A percentile compares a stretch with the other conserved stretches of the same genome.
Evolutionary conservation across 2,888 invertebrate genomes (phyloP).

Genomic region (Tenthredo amoena): DNA sequence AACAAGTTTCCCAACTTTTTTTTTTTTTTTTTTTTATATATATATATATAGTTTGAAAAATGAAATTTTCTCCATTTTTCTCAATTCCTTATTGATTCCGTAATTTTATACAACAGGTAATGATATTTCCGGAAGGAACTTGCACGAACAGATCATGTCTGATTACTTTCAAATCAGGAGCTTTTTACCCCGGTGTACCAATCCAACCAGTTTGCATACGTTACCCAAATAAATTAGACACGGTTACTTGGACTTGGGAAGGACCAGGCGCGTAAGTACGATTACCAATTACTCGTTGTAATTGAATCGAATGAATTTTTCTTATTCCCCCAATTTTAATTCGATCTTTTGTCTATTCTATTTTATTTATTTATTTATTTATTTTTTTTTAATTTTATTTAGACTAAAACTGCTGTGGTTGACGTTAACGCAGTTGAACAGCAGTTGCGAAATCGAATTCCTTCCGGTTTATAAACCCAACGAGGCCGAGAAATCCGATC

Average conservation of each 20-base stretch:
- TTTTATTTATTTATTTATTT: not conserved
- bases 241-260: conserved; percentile 97
- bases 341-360: not conserved
- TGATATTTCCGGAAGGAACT: conserved; percentile 98
- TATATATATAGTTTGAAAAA: not conserved
- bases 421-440: conserved; percentile 93
- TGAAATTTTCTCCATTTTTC: not conserved
- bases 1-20: too few species aligned
- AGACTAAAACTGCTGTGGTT: conserved; percentile 92
- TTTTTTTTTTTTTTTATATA: not conserved
- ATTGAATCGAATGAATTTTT: not conserved
- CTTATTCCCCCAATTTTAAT: conserved; percentile 23
- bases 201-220: conserved; percentile 96
- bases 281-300: not conserved
- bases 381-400: conserved; percentile 66
- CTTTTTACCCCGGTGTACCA: conserved; percentile 97
- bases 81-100: too few species aligned
- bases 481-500: conserved; percentile 91
- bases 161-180: conserved; percentile 94
- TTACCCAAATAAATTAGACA: conserved; percentile 94
- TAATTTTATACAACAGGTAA: conserved; percentile 80
- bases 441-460: conserved; percentile 94
- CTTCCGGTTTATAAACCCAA: conserved; percentile 94
- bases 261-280: conserved; percentile 94
- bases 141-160: conserved; percentile 96